Evolutionary conservation across 2,797 vertebrate genomes (phyloP), one percentile per base, ranked within the genome.

Genomic region (Acrocephalus scirpaceus): DNA sequence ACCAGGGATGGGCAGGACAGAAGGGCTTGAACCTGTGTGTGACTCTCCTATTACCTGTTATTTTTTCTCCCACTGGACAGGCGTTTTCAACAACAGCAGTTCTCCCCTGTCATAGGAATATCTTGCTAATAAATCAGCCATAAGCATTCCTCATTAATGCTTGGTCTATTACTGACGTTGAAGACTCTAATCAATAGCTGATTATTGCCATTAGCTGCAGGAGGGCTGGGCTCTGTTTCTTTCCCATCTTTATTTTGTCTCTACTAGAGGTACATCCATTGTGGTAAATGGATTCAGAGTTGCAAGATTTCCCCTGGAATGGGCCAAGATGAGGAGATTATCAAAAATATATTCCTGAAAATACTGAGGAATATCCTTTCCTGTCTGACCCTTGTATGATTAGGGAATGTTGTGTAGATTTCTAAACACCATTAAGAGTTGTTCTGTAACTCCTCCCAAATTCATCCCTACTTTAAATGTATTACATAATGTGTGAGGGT

Each of bases 401-500:
- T 30, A 48, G 38, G 14, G 9, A 22, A 19, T 17, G 8, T 73
- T 54, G 23, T 13, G 4, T 18, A 19, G 34, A 32, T 51, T 26
- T 17, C 23, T 64, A 45, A 79, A 45, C 42, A 30, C 19, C 23
- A 0, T 57, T 42, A 42, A 32, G 40, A 69, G n/a, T 62, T 60
- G 2, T 42, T 91, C 26, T 58, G 47, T 47, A 53, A 30, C n/a
- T 85, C 57, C 61, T 67, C 6, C 8, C 3, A 5, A 0, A n/a
- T 79, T 76, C 7, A n/a, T 26, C 13, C 30, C 7, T 73, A 10
- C 23, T 76, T 76, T 60, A 53, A 67, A 67, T 15, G 7, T 30
- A 5, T 20, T 34, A 10, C 23, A 9, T 38, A 44, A 42, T 0
- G 0, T 0, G 1, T 75, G 19, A 15, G 13, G 2, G 0, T 1